Evolutionary conservation across 2,797 vertebrate genomes (phyloP).

Genomic region (Cephalopachus bancanus): DNA sequence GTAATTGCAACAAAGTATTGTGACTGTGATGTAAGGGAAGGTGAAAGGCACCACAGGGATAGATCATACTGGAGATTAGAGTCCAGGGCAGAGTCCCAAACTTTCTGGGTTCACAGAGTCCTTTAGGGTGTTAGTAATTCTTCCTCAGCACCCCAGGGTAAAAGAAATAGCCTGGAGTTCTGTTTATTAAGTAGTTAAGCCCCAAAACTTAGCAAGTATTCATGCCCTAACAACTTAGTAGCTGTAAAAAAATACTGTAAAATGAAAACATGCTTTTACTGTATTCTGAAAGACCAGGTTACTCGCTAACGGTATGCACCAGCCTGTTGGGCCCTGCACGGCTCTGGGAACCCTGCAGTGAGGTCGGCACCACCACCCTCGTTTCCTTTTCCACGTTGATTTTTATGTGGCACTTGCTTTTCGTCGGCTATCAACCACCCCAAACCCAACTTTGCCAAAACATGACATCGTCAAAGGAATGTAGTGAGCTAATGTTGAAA

Average conservation of each 20-base stretch:
- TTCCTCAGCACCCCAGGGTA: neutral
- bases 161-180: neutral
- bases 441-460: neutral
- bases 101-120: neutral
- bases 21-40: neutral
- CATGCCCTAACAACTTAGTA: neutral
- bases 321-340: too few relatives aligned
- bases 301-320: neutral
- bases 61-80: neutral
- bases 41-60: neutral
- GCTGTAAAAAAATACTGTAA: neutral
- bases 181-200: neutral
- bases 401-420: neutral
- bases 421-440: neutral
- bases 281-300: neutral
- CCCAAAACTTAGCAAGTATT: neutral
- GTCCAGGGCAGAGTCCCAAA: neutral
- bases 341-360: neutral
- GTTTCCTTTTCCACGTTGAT: neutral
- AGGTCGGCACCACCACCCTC: too few relatives aligned
- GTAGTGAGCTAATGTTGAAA: neutral
- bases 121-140: neutral
- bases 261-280: neutral
- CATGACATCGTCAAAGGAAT: neutral
- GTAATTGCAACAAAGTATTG: neutral